Conservation (phyloP, 2,888 invertebrate genomes). For the Heliothis peltigera region DNA sequence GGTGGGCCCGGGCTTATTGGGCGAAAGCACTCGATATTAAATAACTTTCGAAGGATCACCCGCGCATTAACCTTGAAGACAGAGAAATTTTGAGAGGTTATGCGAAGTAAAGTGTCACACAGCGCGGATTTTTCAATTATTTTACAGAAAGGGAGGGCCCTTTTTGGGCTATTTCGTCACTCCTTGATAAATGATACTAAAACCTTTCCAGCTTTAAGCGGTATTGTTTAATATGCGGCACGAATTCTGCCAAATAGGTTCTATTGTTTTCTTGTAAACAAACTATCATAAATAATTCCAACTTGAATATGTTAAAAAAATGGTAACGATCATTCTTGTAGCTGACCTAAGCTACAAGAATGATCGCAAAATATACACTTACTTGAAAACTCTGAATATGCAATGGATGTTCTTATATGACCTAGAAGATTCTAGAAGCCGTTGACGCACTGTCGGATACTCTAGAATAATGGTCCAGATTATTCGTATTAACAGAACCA, state of each 20-base stretch:
- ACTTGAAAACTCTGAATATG: too few species aligned
- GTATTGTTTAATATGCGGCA: neutral
- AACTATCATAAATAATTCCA: too few species aligned
- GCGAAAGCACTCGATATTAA: slow-evolving; percentile 54
- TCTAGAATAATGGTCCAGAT: too few species aligned
- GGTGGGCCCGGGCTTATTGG: slow-evolving; percentile 27
- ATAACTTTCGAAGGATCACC: slow-evolving; percentile 51
- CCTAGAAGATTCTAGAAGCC: too few species aligned
- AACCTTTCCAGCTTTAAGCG: neutral
- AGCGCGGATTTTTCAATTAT: slow-evolving; percentile 26
- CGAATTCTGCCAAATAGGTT: neutral
- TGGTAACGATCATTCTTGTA: too few species aligned
- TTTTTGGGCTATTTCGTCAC: slow-evolving; percentile 5
- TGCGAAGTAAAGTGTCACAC: slow-evolving; percentile 24
- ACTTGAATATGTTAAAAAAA: too few species aligned
- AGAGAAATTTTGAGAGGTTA: slow-evolving; percentile 21
- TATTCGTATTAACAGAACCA: too few species aligned
- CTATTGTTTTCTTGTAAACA: neutral
- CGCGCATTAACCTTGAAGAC: slow-evolving; percentile 20
- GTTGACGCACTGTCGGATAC: too few species aligned
- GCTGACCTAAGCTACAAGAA: too few species aligned
- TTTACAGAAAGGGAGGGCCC: slow-evolving; percentile 11
- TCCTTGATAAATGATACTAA: slow-evolving; percentile 5
- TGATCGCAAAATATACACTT: too few species aligned
- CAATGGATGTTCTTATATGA: too few species aligned